Base-by-base conservation (phyloP, 1,140 invertebrate genomes). In the Cydia strobilella region DNA sequence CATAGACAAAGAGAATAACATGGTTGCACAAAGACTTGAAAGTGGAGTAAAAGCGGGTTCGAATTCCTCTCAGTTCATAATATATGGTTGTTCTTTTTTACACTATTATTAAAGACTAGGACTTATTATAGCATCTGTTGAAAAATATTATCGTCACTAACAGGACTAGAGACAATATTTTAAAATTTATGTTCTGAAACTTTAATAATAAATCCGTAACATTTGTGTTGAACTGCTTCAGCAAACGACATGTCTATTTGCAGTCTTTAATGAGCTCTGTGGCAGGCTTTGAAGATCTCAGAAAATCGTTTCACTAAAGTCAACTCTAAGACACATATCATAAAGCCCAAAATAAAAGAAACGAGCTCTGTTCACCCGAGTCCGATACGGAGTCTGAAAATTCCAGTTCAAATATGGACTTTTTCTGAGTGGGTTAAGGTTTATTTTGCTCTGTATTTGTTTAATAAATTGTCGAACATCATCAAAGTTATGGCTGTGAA, bases 251-350 rank as follows among this genome's bases (percentile, higher is more conserved):
- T 20, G 23, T 59, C 54, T 65, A 65, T 65, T 65, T 65, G 63
- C 63, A 10, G 27, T 65, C 63, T 35, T 65, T 65, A 65, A 65
- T 65, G 63, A 65, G 63, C 63, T 65, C 63, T 27, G 63, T 59
- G 54, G 54, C 20, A 20, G 48, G n/a, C 59, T 12, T 12, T 66
- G 3, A 66, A 35, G 1, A 35, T 39, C 65, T 39, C n/a, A 18
- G 2, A 5, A 10, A 5, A 63, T 23, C 13, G 18, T 35, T 31
- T 42, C 9, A n/a, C n/a, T 7, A 69, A 69, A 35, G 13, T 39
- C 31, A 69, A 69, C 65, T 39, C 65, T 69, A 35, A 18, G 0
- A n/a, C 31, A 18, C 31, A 35, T 7, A 3, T 18, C 7, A 69
- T 35, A 69, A 18, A 35, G 31, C 10, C n/a, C n/a, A 69, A 69